Evolutionary conservation across 2,888 invertebrate species (phyloP), one percentile per base, ranked within the genome.

Genomic region (Parnassius glacialis): DNA sequence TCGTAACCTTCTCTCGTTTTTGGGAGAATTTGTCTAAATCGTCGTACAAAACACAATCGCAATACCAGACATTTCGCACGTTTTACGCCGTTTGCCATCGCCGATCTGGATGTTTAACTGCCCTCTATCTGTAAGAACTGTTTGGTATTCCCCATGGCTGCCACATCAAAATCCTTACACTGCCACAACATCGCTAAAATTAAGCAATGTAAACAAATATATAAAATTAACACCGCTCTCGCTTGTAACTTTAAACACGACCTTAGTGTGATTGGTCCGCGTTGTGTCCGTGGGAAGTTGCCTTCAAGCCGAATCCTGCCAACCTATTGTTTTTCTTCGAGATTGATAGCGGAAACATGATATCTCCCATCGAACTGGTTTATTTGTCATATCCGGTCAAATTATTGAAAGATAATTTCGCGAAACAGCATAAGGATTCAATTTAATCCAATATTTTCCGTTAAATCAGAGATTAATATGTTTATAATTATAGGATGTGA

Each of bases 331-430:
- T 80, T 81, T 76, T 72, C 74, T 71, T 68, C 66, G 70, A 83
- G 85, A 89, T 90, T 84, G 78, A 87, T 87, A 79, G 87, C 87
- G 90, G 90, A 90, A 87, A 79, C 77, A 64, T 72, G 68, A 76
- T 79, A 80, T 77, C 78, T 75, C 68, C 68, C 73, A 70, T 74
- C 76, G 69, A 76, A 76, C 76, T 78, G 72, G 70, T 82, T 80
- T 82, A 83, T 84, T 84, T 73, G 78, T 80, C 81, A 85, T 85
- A 82, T 88, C 88, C 89, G 81, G 69, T 74, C 68, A 74, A 78
- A 79, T 79, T 74, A 77, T 80, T 78, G 72, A 74, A 78, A 74
- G 70, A 70, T 75, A 75, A 70, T 67, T 67, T 57, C 61, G 65
- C 72, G 74, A 67, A 70, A 74, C 62, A 65, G 67, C 70, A 66